phyloP scores from a whole-genome alignment of 1,140 invertebrate species.

The Zaprionus inermis region DNA sequence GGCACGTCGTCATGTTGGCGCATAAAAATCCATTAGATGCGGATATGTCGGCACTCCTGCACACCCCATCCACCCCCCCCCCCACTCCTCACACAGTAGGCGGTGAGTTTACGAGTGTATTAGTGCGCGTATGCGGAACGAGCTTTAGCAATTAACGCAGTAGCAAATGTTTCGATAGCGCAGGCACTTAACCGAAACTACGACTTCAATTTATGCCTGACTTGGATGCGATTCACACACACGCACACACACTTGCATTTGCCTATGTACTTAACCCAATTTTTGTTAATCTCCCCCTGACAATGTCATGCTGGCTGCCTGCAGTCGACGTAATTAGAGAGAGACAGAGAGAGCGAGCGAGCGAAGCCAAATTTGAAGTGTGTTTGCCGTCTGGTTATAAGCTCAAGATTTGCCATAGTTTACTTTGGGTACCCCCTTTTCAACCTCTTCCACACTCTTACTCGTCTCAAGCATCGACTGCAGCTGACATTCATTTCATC shows the following conservation, averaged over 20 bases:
- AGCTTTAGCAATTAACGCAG: slow-evolving; percentile 74
- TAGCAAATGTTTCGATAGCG: slow-evolving; percentile 64
- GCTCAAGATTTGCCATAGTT: slow-evolving; percentile 27
- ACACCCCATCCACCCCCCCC: background rate
- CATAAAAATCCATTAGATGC: slow-evolving; percentile 78
- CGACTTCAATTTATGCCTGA: slow-evolving; percentile 48
- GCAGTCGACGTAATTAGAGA: slow-evolving; percentile 29
- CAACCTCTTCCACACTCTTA: background rate
- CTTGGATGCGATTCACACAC: slow-evolving; percentile 45
- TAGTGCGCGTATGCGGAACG: slow-evolving; percentile 22
- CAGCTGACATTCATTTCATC: slow-evolving; percentile 58
- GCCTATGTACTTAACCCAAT: slow-evolving; percentile 66
- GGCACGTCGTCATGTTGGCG: slow-evolving; percentile 64
- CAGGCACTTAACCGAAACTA: slow-evolving; percentile 40
- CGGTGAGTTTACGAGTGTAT: slow-evolving; percentile 13
- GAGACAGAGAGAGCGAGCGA: too few relatives aligned
- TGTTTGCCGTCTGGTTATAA: slow-evolving; percentile 31
- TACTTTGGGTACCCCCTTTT: slow-evolving; percentile 14
- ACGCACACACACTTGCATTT: background rate
- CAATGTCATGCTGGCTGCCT: slow-evolving; percentile 15
- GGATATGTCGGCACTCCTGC: slow-evolving; percentile 54
- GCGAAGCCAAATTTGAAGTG: slow-evolving; percentile 15
- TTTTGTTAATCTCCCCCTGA: slow-evolving; percentile 58
- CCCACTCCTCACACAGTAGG: slow-evolving; percentile 2
- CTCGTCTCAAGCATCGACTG: slow-evolving; percentile 39